These are phyloP conservation scores for Drosophila anomalata DNA, from an alignment of 2,888 invertebrate species.

Conservation along the genomic window DNA sequence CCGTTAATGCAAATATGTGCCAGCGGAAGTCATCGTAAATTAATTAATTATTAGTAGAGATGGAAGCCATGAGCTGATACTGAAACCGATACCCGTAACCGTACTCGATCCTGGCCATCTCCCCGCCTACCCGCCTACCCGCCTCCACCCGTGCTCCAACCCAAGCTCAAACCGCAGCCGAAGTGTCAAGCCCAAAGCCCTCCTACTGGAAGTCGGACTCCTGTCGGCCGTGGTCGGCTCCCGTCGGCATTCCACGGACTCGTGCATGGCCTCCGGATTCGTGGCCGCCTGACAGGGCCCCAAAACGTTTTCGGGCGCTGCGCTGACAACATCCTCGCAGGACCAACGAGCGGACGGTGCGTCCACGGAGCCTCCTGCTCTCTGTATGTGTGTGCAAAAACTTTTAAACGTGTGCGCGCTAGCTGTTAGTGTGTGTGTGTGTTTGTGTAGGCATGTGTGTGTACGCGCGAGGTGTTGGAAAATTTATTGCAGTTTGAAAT, in stretches of 20 bases:
- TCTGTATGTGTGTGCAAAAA: conserved; percentile 68
- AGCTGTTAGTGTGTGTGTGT: conserved; percentile 8
- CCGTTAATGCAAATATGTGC: conserved; percentile 40
- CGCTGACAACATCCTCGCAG: conserved; percentile 78
- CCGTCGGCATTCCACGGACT: conserved; percentile 40
- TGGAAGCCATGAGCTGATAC: conserved; percentile 12
- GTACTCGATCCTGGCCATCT: conserved; percentile 33
- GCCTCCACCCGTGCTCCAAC: background rate
- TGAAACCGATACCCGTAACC: conserved; percentile 21
- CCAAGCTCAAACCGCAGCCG: background rate
- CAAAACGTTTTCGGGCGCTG: conserved; percentile 79
- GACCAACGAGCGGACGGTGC: conserved; percentile 73
- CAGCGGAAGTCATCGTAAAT: conserved; percentile 55
- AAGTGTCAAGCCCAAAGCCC: conserved; percentile 3
- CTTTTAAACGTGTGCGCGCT: conserved; percentile 54
- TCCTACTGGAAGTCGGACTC: conserved; percentile 17
- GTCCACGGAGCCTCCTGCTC: conserved; percentile 36
- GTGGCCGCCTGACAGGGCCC: conserved; percentile 47
- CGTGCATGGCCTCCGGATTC: conserved; percentile 52
- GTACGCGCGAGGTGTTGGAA: conserved; percentile 59
- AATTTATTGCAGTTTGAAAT: conserved; percentile 72
- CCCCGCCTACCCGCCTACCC: background rate
- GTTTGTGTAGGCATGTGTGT: conserved; percentile 3
- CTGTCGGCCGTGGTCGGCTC: conserved; percentile 37
- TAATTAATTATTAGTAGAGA: conserved; percentile 58